phyloP scores from a whole-genome alignment of 1,140 invertebrate species.

The Laodelphax striatellus region DNA sequence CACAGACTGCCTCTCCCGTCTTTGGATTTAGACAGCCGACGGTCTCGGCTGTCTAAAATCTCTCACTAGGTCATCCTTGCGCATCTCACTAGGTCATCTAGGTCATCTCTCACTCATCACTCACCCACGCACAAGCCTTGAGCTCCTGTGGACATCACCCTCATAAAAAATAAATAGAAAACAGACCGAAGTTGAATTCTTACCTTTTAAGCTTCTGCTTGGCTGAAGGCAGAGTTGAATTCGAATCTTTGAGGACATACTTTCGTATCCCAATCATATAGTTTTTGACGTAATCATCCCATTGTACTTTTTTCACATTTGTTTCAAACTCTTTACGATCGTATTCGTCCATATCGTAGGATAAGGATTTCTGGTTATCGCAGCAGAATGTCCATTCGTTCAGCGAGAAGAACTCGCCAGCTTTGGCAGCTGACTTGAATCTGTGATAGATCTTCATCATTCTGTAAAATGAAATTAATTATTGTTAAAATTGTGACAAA shows the following conservation, averaged over 20 bases:
- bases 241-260: constrained; percentile 64
- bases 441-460: constrained; percentile 74
- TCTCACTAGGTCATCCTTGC: too few species aligned
- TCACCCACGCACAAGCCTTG: too few species aligned
- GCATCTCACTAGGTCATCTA: too few species aligned
- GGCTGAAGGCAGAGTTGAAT: constrained; percentile 47
- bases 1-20: too few species aligned
- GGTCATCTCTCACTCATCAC: too few species aligned
- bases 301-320: constrained; percentile 46
- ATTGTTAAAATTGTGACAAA: constrained; percentile 1
- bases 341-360: constrained; percentile 41
- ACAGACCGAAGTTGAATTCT: neutral
- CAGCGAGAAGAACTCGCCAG: constrained; percentile 76
- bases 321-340: constrained; percentile 49
- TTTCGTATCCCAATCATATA: constrained; percentile 70
- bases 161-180: too few species aligned
- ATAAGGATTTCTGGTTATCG: constrained; percentile 57
- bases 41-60: too few species aligned
- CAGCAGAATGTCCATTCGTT: constrained; percentile 77
- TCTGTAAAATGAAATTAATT: constrained; percentile 43
- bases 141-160: too few species aligned
- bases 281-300: constrained; percentile 52
- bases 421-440: constrained; percentile 61
- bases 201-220: constrained; percentile 51
- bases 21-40: too few species aligned